A percentile compares a stretch with the other conserved stretches of the same genome.
phyloP scores from a whole-genome alignment of 2,888 invertebrate species.

The Nephrotoma flavescens region DNA sequence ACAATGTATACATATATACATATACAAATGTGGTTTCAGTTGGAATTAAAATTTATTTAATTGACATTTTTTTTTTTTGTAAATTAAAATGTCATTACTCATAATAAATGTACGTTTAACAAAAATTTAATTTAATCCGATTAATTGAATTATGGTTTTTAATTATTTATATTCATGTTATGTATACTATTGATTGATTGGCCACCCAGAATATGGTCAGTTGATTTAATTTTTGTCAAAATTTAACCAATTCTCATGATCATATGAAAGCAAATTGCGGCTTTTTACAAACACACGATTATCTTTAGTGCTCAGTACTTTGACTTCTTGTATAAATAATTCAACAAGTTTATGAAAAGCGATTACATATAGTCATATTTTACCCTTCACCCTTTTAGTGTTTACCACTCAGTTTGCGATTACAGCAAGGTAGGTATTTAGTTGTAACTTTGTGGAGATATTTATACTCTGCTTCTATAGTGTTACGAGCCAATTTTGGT shows the following conservation, averaged over 20 bases:
- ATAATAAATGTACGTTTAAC: background rate
- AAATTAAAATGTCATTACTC: background rate
- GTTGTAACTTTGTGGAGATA: too few species aligned
- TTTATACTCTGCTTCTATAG: too few species aligned
- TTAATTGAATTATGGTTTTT: background rate
- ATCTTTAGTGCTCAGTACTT: background rate
- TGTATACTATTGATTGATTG: background rate
- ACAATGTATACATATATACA: too few species aligned
- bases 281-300: background rate
- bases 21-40: background rate
- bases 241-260: background rate
- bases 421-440: too few species aligned
- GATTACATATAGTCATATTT: too few species aligned
- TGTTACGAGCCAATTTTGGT: too few species aligned
- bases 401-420: too few species aligned
- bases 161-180: background rate
- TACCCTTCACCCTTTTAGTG: too few species aligned
- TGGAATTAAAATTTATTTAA: background rate
- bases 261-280: background rate
- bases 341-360: too few species aligned
- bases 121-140: background rate
- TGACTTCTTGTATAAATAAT: background rate
- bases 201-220: background rate
- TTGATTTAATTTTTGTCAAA: background rate
- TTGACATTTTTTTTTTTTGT: background rate